These are phyloP conservation scores for Electrophaes corylata DNA, from an alignment of 2,888 invertebrate genomes.

Conservation along the genomic window DNA sequence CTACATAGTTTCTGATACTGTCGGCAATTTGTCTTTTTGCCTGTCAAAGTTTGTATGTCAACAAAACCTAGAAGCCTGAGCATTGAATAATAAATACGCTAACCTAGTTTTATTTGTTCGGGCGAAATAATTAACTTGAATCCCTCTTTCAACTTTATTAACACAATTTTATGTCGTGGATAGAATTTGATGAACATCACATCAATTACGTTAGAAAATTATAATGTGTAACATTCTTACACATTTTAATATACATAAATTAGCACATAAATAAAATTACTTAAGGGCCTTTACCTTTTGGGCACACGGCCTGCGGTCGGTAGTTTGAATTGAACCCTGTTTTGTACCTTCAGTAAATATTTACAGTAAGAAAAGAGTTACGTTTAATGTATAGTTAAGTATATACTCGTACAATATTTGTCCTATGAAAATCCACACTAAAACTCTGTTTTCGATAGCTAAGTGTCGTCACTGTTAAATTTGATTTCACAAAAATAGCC, in stretches of 20 bases:
- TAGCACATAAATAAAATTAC: too few relatives aligned
- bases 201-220: background rate
- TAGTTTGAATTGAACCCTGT: too few relatives aligned
- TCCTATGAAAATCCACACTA: too few relatives aligned
- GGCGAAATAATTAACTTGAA: background rate
- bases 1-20: slow-evolving; percentile 19
- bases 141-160: background rate
- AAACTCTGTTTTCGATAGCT: too few relatives aligned
- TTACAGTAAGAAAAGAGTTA: too few relatives aligned
- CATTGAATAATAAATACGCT: slow-evolving; percentile 19
- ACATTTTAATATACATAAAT: too few relatives aligned
- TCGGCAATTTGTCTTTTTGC: slow-evolving; percentile 27
- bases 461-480: background rate
- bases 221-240: background rate
- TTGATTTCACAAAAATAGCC: background rate
- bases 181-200: too few relatives aligned
- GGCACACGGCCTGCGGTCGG: too few relatives aligned
- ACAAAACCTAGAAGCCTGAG: slow-evolving; percentile 9
- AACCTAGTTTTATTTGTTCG: slow-evolving; percentile 5
- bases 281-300: too few relatives aligned
- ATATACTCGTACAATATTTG: too few relatives aligned
- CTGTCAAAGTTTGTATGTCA: slow-evolving; percentile 26
- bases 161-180: background rate
- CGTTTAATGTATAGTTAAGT: too few relatives aligned
- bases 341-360: too few relatives aligned